Evolutionary conservation across 2,113 vertebrate species (phyloP).

Genomic region (Panthera uncia): DNA sequence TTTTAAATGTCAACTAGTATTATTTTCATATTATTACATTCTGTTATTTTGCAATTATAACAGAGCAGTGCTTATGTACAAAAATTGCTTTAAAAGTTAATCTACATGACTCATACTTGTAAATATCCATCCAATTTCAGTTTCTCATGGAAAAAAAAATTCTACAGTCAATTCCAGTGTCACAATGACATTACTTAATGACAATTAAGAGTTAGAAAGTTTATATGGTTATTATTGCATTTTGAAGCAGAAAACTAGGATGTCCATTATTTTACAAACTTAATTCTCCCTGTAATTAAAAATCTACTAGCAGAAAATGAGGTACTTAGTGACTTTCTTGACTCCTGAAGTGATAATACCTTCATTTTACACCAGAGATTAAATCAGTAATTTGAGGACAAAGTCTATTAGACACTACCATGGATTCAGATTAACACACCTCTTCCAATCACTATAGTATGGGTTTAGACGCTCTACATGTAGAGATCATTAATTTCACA

Average conservation of each 20-base stretch:
- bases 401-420: neutral
- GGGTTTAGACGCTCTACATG: neutral
- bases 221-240: neutral
- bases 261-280: neutral
- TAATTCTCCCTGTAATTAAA: slow-evolving; percentile 34
- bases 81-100: neutral
- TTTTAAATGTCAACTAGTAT: neutral
- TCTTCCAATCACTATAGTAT: neutral
- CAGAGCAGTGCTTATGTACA: neutral
- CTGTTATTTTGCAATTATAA: neutral
- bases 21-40: neutral
- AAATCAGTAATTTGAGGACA: neutral
- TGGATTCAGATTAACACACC: neutral
- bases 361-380: slow-evolving; percentile 19
- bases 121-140: neutral
- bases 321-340: neutral
- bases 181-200: neutral
- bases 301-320: slow-evolving; percentile 35
- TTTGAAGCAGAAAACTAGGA: neutral
- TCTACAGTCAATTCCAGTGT: neutral
- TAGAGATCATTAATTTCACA: slow-evolving; percentile 52
- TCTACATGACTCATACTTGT: neutral
- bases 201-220: neutral
- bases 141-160: neutral
- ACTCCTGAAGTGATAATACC: neutral